Base-by-base conservation (phyloP, 1,140 invertebrate species). In the Tetramorium parvispinum region DNA sequence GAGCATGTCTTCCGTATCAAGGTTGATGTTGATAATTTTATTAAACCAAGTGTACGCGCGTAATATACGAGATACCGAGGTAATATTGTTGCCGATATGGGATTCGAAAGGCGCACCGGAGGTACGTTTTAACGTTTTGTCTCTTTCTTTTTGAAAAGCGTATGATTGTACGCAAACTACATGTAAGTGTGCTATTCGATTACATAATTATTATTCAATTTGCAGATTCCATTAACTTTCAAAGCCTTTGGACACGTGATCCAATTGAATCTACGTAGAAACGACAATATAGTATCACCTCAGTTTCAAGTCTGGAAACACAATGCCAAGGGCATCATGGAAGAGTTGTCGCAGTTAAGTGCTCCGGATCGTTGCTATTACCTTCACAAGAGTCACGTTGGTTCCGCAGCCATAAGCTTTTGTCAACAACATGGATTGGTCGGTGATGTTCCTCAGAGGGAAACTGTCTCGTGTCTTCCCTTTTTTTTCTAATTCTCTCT, bases 361-460 rank as follows among this genome's bases (percentile, higher is more conserved):
- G 78, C 92, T 49, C 91, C 93, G 0, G 76, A 85, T 57, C 92
- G 93, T 16, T 96, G 96, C 85, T 94, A 96, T 91, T 96, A 96
- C 91, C 90, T 96, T 40, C 95, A 96, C 77, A 70, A 90, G 46
- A 94, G 96, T 91, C 91, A 88, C 16, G 85, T 87, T 5, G 93
- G 89, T 57, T 93, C 95, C 0, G 96, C 96, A 24, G 95, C 96
- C 10, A 92, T 96, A 27, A 96, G 94, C 91, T 91, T 96, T 70
- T 96, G 96, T 88, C 88, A 95, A n/a, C 91, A 94, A 27, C 92
- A 92, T 83, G 85, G 91, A 57, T 87, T 96, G 91, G 96, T 96
- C 92, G 92, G 95, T 93, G 75, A 87, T 59, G 70, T 40, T 59
- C 7, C 61, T 78, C 78, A n/a, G 11, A 46, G 16, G 2, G 73